Evolutionary conservation across 2,113 vertebrate species (phyloP).

Genomic region (Protobothrops flavoviridis): DNA sequence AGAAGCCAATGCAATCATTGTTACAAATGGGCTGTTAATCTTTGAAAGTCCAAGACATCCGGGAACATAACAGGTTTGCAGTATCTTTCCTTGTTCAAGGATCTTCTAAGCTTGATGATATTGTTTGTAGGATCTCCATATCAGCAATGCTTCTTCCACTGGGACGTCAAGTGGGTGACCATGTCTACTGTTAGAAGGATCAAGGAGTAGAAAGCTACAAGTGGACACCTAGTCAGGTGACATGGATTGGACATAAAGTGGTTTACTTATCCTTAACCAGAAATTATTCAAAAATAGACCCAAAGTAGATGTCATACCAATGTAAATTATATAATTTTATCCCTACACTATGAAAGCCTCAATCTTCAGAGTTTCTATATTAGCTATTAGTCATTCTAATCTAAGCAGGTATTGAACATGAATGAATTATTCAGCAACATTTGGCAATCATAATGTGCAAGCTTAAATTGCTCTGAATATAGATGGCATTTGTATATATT

Average conservation of each 20-base stretch:
- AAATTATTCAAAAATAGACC: neutral
- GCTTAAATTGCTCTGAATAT: neutral
- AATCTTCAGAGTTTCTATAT: neutral
- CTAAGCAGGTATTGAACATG: neutral
- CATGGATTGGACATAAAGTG: neutral
- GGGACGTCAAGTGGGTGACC: neutral
- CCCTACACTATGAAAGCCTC: neutral
- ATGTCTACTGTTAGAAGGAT: neutral
- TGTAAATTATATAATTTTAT: neutral
- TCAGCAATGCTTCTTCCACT: neutral
- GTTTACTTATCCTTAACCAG: neutral
- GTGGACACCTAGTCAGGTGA: neutral
- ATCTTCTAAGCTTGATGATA: neutral
- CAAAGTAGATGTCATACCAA: neutral
- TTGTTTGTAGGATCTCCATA: neutral
- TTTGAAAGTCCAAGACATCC: neutral
- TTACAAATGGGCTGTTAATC: neutral
- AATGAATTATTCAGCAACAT: neutral
- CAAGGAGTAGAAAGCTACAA: neutral
- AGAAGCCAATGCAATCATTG: neutral
- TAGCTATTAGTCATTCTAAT: neutral
- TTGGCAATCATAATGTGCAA: neutral
- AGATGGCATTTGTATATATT: neutral
- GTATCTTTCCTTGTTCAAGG: neutral
- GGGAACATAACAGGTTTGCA: neutral